Conservation (phyloP, 2,797 vertebrate species). For the Rousettus madagascariensis region DNA sequence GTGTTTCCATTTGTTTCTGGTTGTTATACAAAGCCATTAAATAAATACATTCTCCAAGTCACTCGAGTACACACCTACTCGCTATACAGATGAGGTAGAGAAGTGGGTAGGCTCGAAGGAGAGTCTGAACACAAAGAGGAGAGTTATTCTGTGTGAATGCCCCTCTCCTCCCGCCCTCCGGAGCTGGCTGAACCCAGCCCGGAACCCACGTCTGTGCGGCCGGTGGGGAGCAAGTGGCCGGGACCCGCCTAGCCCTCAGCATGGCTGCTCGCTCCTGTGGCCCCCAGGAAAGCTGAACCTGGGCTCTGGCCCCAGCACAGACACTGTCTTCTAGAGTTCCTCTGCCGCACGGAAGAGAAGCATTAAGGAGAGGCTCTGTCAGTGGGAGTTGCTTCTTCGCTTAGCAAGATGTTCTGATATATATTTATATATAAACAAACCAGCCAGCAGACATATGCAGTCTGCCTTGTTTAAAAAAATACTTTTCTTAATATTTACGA, state of each 20-base stretch:
- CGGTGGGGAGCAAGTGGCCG: background rate
- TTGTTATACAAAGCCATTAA: constrained; percentile 99
- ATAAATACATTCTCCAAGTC: constrained; percentile 99
- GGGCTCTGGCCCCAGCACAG: background rate
- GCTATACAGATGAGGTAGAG: constrained; percentile 99
- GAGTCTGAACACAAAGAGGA: constrained; percentile 89
- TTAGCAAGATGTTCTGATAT: constrained; percentile 51
- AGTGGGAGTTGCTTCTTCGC: background rate
- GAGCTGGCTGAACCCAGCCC: background rate
- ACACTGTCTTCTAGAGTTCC: background rate
- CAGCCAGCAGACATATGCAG: constrained; percentile 80
- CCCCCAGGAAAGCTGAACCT: background rate
- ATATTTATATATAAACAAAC: constrained; percentile 61
- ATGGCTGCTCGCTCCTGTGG: background rate
- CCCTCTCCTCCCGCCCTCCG: constrained; percentile 61
- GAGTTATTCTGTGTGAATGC: constrained; percentile 84
- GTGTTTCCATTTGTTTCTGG: constrained; percentile 95
- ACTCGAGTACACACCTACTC: constrained; percentile 98
- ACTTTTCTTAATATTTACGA: constrained; percentile 82
- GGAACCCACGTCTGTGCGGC: background rate
- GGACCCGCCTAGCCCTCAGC: background rate
- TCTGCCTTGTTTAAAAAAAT: constrained; percentile 84
- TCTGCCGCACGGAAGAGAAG: constrained; percentile 56
- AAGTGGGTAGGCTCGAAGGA: constrained; percentile 97
- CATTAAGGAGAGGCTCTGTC: background rate